A percentile compares a stretch with the other conserved stretches of the same genome.
These are phyloP conservation scores for Iselma pallidipennis DNA, from an alignment of 2,888 invertebrate genomes.

Conservation along the genomic window DNA sequence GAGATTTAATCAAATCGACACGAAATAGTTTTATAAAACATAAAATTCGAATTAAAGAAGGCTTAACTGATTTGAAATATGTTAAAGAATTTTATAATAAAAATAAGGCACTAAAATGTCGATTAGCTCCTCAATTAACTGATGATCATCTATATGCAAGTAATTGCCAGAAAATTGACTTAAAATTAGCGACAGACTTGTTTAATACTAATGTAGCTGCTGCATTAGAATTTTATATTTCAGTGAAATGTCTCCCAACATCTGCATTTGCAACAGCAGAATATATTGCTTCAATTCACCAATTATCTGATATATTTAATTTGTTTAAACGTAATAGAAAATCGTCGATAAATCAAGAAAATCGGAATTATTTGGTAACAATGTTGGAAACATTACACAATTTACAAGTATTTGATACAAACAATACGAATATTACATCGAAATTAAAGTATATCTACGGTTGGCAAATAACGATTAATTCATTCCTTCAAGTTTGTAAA, in stretches of 20 bases:
- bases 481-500: background rate
- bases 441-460: too few relatives aligned
- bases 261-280: background rate
- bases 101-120: conserved; percentile 9
- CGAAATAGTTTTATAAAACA: conserved; percentile 28
- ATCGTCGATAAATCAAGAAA: background rate
- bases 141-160: conserved; percentile 26
- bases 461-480: background rate
- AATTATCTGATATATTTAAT: conserved; percentile 7
- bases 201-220: background rate
- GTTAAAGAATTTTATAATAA: conserved; percentile 20
- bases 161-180: conserved; percentile 33
- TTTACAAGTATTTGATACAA: too few relatives aligned
- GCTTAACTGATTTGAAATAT: conserved; percentile 24
- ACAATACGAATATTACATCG: too few relatives aligned
- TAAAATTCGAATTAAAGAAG: conserved; percentile 18
- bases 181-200: conserved; percentile 25
- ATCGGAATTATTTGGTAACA: too few relatives aligned
- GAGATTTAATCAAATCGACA: conserved; percentile 30
- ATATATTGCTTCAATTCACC: conserved; percentile 15
- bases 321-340: background rate
- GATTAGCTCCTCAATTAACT: conserved; percentile 26
- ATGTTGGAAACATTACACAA: too few relatives aligned
- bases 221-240: background rate
- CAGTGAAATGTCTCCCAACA: background rate